Conservation (phyloP, 2,888 invertebrate genomes). For the Cosmopolites sordidus region DNA sequence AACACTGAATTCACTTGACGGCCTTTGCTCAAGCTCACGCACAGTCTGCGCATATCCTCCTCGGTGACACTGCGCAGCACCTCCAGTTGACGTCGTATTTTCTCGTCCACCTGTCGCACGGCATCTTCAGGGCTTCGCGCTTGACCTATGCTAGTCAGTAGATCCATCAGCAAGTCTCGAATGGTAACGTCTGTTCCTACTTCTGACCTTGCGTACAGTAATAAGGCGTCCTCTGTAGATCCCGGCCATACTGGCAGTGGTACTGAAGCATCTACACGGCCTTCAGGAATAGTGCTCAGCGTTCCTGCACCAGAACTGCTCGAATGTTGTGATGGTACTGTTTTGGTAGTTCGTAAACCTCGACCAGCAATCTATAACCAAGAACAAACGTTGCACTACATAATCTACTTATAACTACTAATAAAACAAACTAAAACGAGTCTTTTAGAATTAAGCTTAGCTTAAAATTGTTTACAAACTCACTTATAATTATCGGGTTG, state of each 20-base stretch:
- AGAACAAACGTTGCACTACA: too few species aligned
- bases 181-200: conserved; percentile 37
- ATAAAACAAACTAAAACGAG: too few species aligned
- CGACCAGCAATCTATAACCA: conserved; percentile 28
- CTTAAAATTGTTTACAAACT: too few species aligned
- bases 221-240: conserved; percentile 16
- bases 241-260: conserved; percentile 49
- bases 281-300: conserved; percentile 50
- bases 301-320: conserved; percentile 40
- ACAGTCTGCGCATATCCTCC: conserved; percentile 47
- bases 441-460: too few species aligned
- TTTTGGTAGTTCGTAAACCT: conserved; percentile 35
- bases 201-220: background rate
- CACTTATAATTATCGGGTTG: too few species aligned
- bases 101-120: conserved; percentile 44
- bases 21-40: conserved; percentile 45
- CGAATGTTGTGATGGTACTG: conserved; percentile 32
- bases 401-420: too few species aligned
- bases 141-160: conserved; percentile 45
- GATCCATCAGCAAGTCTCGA: conserved; percentile 45
- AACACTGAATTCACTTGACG: conserved; percentile 45
- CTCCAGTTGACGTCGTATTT: conserved; percentile 42
- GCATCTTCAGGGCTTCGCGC: conserved; percentile 46
- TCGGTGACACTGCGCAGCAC: conserved; percentile 43
- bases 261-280: conserved; percentile 46